A percentile compares a stretch with the other conserved stretches of the same genome.
Conservation (phyloP, 2,113 vertebrate genomes). For the Daboia siamensis region DNA sequence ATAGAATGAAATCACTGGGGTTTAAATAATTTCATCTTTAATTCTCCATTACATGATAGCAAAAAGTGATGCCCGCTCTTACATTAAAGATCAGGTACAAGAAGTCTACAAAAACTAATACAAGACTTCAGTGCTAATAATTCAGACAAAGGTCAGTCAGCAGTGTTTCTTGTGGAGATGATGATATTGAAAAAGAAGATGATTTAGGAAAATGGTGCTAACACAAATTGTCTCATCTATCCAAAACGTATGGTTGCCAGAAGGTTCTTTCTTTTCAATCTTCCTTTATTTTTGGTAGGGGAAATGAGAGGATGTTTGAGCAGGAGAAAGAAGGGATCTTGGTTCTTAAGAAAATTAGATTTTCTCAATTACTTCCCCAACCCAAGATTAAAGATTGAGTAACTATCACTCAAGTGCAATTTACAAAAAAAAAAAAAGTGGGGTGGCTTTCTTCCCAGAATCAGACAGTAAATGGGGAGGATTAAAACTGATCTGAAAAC, state of each 20-base stretch:
- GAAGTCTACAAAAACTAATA: not conserved
- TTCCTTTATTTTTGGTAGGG: not conserved
- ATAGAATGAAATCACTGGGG: constrained; percentile 1
- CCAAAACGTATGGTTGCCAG: not conserved
- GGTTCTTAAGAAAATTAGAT: not conserved
- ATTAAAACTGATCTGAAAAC: not conserved
- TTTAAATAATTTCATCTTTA: constrained; percentile 11
- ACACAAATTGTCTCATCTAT: not conserved
- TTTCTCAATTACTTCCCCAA: not conserved
- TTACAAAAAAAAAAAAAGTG: not conserved
- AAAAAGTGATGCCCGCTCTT: not conserved
- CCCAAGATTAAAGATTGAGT: not conserved
- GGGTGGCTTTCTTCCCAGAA: not conserved
- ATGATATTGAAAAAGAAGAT: not conserved
- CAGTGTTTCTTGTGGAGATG: not conserved
- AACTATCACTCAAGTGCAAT: not conserved
- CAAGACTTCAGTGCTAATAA: not conserved
- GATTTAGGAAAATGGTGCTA: not conserved
- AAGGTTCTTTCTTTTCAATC: not conserved
- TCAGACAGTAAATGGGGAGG: not conserved
- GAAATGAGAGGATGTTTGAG: too few species aligned
- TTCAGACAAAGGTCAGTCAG: fast-evolving
- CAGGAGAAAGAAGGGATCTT: not conserved
- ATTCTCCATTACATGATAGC: not conserved
- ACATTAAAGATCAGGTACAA: not conserved